phyloP scores from a whole-genome alignment of 1,140 invertebrate genomes.

The Tyrophagus putrescentiae region DNA sequence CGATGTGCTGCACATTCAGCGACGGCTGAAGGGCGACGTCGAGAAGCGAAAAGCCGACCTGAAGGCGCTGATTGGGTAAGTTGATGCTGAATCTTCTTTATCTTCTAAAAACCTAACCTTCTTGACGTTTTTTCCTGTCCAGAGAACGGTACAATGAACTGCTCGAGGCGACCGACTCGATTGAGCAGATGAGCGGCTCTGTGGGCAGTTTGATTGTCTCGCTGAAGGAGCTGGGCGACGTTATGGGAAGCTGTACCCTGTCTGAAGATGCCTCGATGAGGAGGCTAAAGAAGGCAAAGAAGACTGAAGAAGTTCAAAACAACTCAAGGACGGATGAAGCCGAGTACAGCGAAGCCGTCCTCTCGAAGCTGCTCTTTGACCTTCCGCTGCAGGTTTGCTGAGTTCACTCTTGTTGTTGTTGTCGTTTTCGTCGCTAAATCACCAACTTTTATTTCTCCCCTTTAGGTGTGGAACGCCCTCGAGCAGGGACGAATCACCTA shows the following conservation, averaged over 20 bases:
- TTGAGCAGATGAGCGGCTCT: slow-evolving; percentile 8
- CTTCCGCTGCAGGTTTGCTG: slow-evolving; percentile 6
- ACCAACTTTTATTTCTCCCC: background rate
- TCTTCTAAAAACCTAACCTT: background rate
- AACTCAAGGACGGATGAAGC: no score
- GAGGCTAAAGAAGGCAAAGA: no score
- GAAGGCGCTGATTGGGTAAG: slow-evolving; percentile 18
- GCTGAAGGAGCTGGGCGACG: background rate
- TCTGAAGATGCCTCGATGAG: no score
- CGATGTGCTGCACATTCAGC: slow-evolving; percentile 14
- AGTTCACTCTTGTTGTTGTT: background rate
- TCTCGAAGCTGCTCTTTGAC: background rate
- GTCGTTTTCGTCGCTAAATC: background rate
- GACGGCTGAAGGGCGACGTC: slow-evolving; percentile 12
- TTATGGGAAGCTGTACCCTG: no score
- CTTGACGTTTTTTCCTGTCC: background rate
- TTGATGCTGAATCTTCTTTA: background rate
- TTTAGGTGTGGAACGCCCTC: slow-evolving; percentile 13
- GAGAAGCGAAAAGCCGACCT: slow-evolving; percentile 18
- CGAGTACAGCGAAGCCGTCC: background rate
- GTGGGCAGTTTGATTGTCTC: slow-evolving; percentile 7
- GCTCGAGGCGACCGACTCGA: slow-evolving; percentile 19
- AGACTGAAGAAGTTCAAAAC: background rate
- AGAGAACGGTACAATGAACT: slow-evolving; percentile 20
- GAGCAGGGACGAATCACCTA: background rate